Evolutionary conservation across 1,140 invertebrate species (phyloP), one percentile per base, ranked within the genome.

Genomic region (Holcopasites calliopsidis): DNA sequence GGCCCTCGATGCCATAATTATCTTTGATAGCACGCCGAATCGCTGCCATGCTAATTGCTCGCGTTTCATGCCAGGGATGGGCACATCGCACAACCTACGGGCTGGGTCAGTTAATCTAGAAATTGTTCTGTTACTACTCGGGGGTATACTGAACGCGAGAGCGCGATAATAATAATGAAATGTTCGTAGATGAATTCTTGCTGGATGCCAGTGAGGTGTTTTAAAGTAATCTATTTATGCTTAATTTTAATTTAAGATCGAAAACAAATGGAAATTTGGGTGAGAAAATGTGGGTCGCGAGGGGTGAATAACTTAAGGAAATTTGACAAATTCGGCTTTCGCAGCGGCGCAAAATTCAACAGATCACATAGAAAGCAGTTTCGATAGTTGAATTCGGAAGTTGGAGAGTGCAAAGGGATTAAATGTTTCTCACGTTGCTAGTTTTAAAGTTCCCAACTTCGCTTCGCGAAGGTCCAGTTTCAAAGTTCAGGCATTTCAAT

Each of bases 21-120:
- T 79, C 66, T 77, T 61, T 78, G 44, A 79, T 60, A 44, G 72
- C 54, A 11, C 13, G 40, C 38, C 55, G 35, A 79, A 60, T 54
- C 58, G 50, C 72, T 76, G 55, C 61, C 28, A 79, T 57, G 55
- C 71, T 82, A 79, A 79, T 82, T 72, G 73, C 44, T 68, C 66
- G 35, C 31, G 44, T 61, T 38, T 35, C 57, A 28, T 52, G 4
- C 26, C 70, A 13, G 1, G 42, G 42, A 40, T 58, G 31, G 28
- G 40, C 33, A 58, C 47, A 64, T 68, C 66, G n/a, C 55, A 5
- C 3, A 47, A 58, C 60, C 68, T 57, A 26, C 40, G 28, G 55
- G 49, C 64, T 68, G 54, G 58, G 69, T 80, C 75, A n/a, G 38
- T 23, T 61, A 76, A 77, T 77, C 60, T 38, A 52, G 28, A 38